phyloP scores from a whole-genome alignment of 2,113 vertebrate species.

The Forbesichthys agassizii region DNA sequence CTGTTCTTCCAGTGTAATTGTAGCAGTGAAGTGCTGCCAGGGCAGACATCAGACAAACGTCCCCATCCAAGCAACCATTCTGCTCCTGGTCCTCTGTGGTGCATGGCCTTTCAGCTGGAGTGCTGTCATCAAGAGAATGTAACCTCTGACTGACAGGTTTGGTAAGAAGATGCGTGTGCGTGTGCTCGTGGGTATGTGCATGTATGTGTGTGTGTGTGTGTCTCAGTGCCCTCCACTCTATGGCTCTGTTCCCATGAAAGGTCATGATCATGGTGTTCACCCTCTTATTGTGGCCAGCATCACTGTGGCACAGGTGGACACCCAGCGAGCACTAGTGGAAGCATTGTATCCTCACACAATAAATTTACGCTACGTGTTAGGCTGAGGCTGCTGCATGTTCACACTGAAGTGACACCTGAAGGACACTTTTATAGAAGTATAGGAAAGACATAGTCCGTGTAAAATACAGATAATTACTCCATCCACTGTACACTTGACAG shows the following conservation, averaged over 20 bases:
- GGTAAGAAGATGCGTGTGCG: conserved; percentile 49
- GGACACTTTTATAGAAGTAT: no score
- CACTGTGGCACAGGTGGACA: neutral
- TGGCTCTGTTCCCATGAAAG: conserved; percentile 54
- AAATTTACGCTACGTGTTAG: neutral
- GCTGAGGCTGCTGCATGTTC: no score
- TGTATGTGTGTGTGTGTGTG: no score
- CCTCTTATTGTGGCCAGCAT: conserved; percentile 33
- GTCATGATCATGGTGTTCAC: conserved; percentile 23
- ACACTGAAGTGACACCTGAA: no score
- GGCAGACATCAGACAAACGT: conserved; percentile 37
- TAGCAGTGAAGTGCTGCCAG: conserved; percentile 17
- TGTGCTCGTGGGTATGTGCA: no score
- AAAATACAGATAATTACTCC: conserved; percentile 36
- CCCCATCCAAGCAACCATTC: neutral
- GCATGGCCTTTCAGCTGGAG: conserved; percentile 56
- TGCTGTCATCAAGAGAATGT: conserved; percentile 33
- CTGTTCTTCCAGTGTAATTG: conserved; percentile 11
- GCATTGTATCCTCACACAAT: conserved; percentile 1
- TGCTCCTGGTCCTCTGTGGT: conserved; percentile 29
- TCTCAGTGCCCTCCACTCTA: neutral
- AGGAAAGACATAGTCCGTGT: neutral
- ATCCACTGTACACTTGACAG: conserved; percentile 47
- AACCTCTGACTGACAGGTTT: conserved; percentile 59
- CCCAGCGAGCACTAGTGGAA: no score